Conservation (phyloP, 2,888 invertebrate species). For the Drosophila mercatorum region DNA sequence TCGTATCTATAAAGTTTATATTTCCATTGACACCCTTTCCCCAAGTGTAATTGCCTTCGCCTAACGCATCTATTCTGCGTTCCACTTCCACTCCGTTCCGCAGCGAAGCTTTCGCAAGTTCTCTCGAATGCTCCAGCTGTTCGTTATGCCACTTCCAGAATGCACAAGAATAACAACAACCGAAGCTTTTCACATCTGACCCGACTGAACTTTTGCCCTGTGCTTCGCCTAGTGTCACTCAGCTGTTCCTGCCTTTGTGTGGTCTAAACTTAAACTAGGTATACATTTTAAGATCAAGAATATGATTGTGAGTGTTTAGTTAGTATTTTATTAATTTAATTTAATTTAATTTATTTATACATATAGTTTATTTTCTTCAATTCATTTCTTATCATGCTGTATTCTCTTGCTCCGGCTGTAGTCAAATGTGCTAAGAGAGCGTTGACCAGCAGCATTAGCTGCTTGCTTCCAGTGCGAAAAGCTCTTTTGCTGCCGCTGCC, state of each 20-base stretch:
- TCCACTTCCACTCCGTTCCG: slow-evolving; percentile 43
- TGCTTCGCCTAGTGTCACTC: slow-evolving; percentile 5
- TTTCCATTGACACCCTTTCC: slow-evolving; percentile 80
- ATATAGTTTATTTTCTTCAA: background rate
- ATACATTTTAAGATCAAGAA: background rate
- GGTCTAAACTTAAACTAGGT: no score
- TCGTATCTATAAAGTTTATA: slow-evolving; percentile 67
- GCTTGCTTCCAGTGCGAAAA: slow-evolving; percentile 60
- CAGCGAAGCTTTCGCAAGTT: slow-evolving; percentile 27
- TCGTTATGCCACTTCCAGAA: slow-evolving; percentile 45
- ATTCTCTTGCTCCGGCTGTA: slow-evolving; percentile 8
- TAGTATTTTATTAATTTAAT: background rate
- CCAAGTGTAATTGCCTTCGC: slow-evolving; percentile 39
- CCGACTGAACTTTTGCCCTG: slow-evolving; percentile 20
- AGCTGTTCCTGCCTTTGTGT: slow-evolving; percentile 35
- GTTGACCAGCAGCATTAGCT: slow-evolving; percentile 14
- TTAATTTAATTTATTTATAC: background rate
- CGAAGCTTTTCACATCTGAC: slow-evolving; percentile 41
- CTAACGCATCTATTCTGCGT: slow-evolving; percentile 30
- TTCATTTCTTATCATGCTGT: background rate
- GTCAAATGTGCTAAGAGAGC: slow-evolving; percentile 6
- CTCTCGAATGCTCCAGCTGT: slow-evolving; percentile 60
- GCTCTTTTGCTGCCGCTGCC: background rate
- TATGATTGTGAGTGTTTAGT: background rate
- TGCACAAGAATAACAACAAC: slow-evolving; percentile 49